These are phyloP conservation scores for Cinclus cinclus DNA, from an alignment of 2,113 vertebrate genomes.

Conservation along the genomic window DNA sequence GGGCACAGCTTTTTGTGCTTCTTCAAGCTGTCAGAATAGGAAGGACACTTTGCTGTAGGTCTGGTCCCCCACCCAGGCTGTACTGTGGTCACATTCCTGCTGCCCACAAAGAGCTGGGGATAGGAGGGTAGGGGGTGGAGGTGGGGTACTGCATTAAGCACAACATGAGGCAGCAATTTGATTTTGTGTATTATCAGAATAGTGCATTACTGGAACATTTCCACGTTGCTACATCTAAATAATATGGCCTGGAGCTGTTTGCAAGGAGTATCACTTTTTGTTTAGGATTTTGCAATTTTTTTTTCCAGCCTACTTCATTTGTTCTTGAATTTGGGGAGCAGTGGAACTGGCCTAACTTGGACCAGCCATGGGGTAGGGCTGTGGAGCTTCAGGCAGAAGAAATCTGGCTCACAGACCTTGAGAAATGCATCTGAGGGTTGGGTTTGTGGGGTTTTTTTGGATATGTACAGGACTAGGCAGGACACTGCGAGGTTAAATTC, in stretches of 20 bases:
- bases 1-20: not conserved
- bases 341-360: not conserved
- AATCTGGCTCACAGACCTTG: not conserved
- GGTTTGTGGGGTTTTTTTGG: not conserved
- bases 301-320: not conserved
- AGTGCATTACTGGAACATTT: not conserved
- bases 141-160: not conserved
- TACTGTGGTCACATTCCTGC: not conserved
- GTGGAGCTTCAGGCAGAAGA: not conserved
- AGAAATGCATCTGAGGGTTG: conserved; percentile 2
- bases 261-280: not conserved
- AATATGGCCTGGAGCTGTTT: not conserved
- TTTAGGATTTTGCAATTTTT: not conserved
- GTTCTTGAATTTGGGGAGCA: not conserved
- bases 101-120: not conserved
- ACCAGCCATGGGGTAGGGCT: not conserved
- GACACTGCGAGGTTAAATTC: conserved; percentile 62
- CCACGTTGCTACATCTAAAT: not conserved
- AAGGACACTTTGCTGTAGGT: conserved; percentile 43
- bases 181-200: not conserved
- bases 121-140: not conserved
- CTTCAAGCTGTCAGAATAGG: not conserved
- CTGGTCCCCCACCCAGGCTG: not conserved
- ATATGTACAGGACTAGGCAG: not conserved
- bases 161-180: not conserved